Conservation (phyloP, 2,888 invertebrate genomes). For the Parelbella ahira region DNA sequence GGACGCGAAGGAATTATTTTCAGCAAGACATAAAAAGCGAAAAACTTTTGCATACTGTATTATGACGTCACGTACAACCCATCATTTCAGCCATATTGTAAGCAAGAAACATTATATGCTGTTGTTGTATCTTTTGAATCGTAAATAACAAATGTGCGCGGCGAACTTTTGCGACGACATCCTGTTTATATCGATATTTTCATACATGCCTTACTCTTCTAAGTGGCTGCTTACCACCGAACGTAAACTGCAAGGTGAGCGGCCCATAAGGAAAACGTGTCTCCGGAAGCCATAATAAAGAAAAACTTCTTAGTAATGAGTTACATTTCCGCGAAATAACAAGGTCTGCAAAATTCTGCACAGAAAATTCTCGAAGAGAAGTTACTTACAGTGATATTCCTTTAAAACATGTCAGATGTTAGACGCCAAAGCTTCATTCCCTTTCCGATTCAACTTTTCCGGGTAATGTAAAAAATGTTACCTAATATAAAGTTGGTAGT, state of each 20-base stretch:
- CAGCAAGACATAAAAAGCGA: conserved; percentile 22
- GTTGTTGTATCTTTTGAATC: conserved; percentile 63
- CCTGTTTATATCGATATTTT: conserved; percentile 57
- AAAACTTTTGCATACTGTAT: conserved; percentile 26
- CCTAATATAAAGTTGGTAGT: conserved; percentile 5
- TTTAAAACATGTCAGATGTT: conserved; percentile 4
- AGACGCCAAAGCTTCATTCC: too few relatives aligned
- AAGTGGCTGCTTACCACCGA: conserved; percentile 15
- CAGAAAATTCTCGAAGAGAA: neutral
- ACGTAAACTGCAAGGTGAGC: conserved; percentile 8
- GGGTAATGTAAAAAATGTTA: conserved; percentile 15
- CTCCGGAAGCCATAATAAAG: conserved; percentile 1
- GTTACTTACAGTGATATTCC: conserved; percentile 2
- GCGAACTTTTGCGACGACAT: conserved; percentile 63
- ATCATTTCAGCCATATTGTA: conserved; percentile 43
- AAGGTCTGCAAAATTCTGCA: neutral
- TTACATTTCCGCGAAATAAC: conserved; percentile 1
- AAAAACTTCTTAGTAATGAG: conserved; percentile 11
- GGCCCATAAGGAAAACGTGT: neutral
- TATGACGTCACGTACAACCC: conserved; percentile 36
- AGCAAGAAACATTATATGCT: conserved; percentile 50
- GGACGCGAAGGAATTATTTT: conserved; percentile 21
- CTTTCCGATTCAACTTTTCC: conserved; percentile 8
- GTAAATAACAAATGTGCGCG: conserved; percentile 71
- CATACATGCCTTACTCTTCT: conserved; percentile 36